Evolutionary conservation across 2,888 invertebrate species (phyloP), one percentile per base, ranked within the genome.

Genomic region (Pristionchus fissidentatus): DNA sequence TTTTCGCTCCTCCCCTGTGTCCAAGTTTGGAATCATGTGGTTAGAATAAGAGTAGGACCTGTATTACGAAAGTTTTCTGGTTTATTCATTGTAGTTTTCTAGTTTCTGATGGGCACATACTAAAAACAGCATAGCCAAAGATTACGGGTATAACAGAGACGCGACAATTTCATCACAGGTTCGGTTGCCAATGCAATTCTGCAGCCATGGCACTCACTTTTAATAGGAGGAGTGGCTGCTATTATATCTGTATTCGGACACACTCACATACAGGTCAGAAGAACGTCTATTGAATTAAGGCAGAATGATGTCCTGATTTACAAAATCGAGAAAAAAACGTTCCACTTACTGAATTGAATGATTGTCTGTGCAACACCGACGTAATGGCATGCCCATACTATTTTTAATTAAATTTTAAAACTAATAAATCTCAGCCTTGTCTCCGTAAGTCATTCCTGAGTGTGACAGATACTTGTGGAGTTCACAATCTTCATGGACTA

Each of bases 401-500:
- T 60, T 32, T 29, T 29, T n/a, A 3, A 32, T 66, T 38, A 22
- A 29, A 60, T 3, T 29, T 8, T 26, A 62, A n/a, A n/a, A 7
- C 35, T 62, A 19, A 3, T 38, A 13, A 13, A 75, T 77, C 89
- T 84, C 86, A 91, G 91, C 91, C 91, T 13, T 85, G 85, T 57
- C 86, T 91, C 32, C 55, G 94, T 94, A 57, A 93, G 85, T 81
- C 62, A 85, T 43, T 13, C 32, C 87, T 95, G 0, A 94, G 95
- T 49, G 92, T 97, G 57, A 95, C 95, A 90, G 97, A 97, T 93
- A 96, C 96, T 0, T 98, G 97, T 92, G 98, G 98, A 8, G 97
- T 98, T 1, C 95, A 98, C 93, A 98, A 98, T 93, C 95, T 98
- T 26, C 98, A 98, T 92, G 98, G 97, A 0, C 96, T 97, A 95